Percentiles rank a stretch among this genome's conserved stretches.
These are phyloP conservation scores for Xestia xanthographa DNA, from an alignment of 2,888 invertebrate species.

Conservation along the genomic window DNA sequence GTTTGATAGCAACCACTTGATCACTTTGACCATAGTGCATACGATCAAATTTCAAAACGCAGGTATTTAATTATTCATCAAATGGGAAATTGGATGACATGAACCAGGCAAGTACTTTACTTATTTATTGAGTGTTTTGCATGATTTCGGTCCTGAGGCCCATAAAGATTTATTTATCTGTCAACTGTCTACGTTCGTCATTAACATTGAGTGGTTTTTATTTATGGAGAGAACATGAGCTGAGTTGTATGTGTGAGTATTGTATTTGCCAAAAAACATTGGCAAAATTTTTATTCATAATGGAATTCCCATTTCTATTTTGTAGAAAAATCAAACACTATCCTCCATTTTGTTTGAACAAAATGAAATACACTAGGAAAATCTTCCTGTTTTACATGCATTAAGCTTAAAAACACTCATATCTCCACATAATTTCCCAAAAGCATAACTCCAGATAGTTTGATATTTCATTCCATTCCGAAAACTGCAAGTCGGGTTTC, in stretches of 20 bases:
- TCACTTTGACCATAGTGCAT: background rate
- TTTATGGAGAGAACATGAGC: background rate
- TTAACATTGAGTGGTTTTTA: background rate
- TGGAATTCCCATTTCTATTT: too few species aligned
- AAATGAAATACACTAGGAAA: background rate
- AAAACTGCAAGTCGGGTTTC: conserved; percentile 52
- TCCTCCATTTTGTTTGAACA: background rate
- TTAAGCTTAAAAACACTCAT: conserved; percentile 19
- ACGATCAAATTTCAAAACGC: conserved; percentile 10
- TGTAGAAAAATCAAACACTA: background rate
- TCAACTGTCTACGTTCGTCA: background rate
- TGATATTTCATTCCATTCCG: conserved; percentile 45
- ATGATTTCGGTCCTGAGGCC: too few species aligned
- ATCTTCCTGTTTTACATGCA: background rate
- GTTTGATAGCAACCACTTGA: background rate
- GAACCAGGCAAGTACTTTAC: conserved; percentile 11
- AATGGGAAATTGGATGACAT: conserved; percentile 21
- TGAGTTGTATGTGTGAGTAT: too few species aligned
- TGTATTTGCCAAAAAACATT: too few species aligned
- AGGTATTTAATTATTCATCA: conserved; percentile 12
- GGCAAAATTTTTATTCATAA: too few species aligned
- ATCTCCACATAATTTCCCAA: conserved; percentile 46
- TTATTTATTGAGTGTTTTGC: background rate
- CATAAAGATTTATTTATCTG: background rate
- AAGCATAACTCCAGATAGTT: conserved; percentile 43